phyloP scores from a whole-genome alignment of 2,797 vertebrate genomes.

The Gallinago nigripennis region DNA sequence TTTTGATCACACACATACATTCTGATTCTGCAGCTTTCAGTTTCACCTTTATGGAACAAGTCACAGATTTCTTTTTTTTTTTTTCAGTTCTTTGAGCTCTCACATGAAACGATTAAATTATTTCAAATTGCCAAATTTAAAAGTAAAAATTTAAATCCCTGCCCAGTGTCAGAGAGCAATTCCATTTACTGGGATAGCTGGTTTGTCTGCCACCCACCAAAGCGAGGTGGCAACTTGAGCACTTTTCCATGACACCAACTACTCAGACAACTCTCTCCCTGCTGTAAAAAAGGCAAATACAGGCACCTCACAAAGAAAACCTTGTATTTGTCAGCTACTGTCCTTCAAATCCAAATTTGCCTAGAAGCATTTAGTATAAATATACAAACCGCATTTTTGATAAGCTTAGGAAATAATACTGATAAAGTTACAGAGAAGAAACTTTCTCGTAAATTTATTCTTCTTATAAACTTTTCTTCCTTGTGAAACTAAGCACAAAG shows the following conservation, averaged over 20 bases:
- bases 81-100: not conserved
- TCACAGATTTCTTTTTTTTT: not conserved
- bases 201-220: not conserved
- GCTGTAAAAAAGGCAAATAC: not conserved
- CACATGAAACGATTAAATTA: not conserved
- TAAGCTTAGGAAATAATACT: not conserved
- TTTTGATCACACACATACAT: not conserved
- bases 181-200: not conserved
- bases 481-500: not conserved
- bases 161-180: not conserved
- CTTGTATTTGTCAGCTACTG: not conserved
- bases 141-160: not conserved
- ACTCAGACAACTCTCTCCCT: not conserved
- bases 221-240: not conserved
- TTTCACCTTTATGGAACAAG: not conserved
- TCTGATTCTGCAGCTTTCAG: not conserved
- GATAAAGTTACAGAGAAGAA: not conserved
- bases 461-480: not conserved
- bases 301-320: not conserved
- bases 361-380: not conserved
- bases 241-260: not conserved
- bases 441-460: not conserved
- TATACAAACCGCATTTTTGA: not conserved
- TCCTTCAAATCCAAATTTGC: not conserved
- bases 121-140: not conserved